phyloP scores from a whole-genome alignment of 2,888 invertebrate species.

The Theretra japonica region DNA sequence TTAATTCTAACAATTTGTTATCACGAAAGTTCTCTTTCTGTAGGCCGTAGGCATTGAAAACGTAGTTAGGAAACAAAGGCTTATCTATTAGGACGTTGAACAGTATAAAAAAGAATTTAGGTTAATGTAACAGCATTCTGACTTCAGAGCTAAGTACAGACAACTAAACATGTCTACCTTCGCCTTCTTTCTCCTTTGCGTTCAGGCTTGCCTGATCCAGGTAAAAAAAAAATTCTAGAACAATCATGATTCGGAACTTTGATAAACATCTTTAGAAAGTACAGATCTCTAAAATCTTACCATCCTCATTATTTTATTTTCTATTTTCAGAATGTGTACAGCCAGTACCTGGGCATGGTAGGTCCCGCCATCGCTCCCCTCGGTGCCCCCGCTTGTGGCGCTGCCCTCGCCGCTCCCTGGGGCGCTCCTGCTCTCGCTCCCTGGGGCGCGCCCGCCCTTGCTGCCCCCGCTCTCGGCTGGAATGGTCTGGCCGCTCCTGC shows the following conservation, averaged over 20 bases:
- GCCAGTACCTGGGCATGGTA: constrained; percentile 13
- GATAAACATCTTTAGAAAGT: too few relatives aligned
- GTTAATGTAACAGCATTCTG: neutral
- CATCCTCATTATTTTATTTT: too few relatives aligned
- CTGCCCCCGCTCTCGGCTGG: too few relatives aligned
- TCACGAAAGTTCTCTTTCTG: neutral
- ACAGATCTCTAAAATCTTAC: too few relatives aligned
- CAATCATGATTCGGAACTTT: too few relatives aligned
- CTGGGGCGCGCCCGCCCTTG: neutral
- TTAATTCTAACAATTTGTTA: neutral
- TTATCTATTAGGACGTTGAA: neutral
- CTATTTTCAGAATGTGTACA: constrained; percentile 32
- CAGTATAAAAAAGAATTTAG: neutral
- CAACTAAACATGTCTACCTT: constrained; percentile 49
- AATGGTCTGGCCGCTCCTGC: neutral
- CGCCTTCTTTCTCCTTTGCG: constrained; percentile 47
- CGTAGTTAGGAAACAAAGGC: neutral
- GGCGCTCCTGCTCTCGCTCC: neutral
- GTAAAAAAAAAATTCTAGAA: too few relatives aligned
- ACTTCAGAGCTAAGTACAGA: constrained; percentile 15
- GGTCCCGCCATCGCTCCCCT: neutral
- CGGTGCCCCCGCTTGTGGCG: constrained; percentile 16
- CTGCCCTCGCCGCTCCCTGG: neutral
- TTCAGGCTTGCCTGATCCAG: constrained; percentile 47
- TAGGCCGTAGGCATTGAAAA: neutral